phyloP scores from a whole-genome alignment of 35 echinoderm and acorn worm genomes.

The Heliocidaris erythrogramma region DNA sequence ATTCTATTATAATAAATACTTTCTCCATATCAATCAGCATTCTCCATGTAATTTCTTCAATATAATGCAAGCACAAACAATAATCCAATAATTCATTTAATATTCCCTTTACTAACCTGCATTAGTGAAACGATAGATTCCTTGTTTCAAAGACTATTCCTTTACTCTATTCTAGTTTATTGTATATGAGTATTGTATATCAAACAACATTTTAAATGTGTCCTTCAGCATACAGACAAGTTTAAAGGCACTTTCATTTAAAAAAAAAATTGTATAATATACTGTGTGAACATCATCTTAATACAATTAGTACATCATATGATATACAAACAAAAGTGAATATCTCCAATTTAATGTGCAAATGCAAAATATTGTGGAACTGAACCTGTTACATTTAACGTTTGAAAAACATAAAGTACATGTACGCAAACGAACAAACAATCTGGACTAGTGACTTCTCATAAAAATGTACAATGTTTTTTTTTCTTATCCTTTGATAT shows the following conservation, averaged over 20 bases:
- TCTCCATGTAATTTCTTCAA: background rate
- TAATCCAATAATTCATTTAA: background rate
- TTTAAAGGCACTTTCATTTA: background rate
- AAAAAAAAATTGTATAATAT: background rate
- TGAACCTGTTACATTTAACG: background rate
- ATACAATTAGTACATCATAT: too few species aligned
- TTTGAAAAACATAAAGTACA: background rate
- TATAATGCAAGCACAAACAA: background rate
- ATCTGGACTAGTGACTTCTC: background rate
- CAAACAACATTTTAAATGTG: too few species aligned
- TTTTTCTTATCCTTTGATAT: background rate
- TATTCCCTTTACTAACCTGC: background rate
- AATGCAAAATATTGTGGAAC: background rate
- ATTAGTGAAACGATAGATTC: background rate
- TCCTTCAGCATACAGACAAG: background rate
- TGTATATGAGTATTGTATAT: background rate
- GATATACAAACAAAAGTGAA: too few species aligned
- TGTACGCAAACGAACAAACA: too few species aligned
- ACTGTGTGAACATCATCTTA: background rate
- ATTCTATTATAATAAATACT: slow-evolving; percentile 11
- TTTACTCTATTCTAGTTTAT: background rate
- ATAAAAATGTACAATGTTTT: background rate
- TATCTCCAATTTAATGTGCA: background rate
- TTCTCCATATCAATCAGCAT: background rate
- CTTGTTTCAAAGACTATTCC: background rate